phyloP scores from a whole-genome alignment of 2,888 invertebrate genomes.

The Synanthedon myopaeformis region DNA sequence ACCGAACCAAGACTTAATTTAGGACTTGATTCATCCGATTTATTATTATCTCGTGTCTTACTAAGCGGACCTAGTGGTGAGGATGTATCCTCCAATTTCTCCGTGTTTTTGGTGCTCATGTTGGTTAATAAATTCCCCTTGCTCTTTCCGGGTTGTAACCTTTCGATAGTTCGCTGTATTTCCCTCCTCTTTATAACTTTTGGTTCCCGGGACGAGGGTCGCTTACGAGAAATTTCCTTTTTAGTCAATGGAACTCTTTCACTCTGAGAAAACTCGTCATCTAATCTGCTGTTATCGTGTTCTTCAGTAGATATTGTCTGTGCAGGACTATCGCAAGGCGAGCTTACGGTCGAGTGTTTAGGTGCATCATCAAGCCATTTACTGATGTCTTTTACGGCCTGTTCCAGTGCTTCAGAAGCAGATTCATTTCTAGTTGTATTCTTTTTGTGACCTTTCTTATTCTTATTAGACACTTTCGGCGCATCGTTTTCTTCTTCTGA shows the following conservation, averaged over 20 bases:
- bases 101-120: constrained; percentile 62
- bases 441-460: constrained; percentile 51
- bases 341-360: constrained; percentile 79
- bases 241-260: constrained; percentile 37
- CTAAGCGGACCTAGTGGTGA: constrained; percentile 63
- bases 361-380: constrained; percentile 91
- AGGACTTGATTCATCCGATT: constrained; percentile 77
- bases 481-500: constrained; percentile 26
- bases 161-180: constrained; percentile 84
- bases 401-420: constrained; percentile 67
- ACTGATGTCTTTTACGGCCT: constrained; percentile 87
- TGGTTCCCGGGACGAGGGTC: constrained; percentile 50
- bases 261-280: constrained; percentile 49
- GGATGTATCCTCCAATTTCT: constrained; percentile 70
- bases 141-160: constrained; percentile 87
- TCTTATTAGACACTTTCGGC: constrained; percentile 11
- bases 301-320: constrained; percentile 75
- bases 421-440: constrained; percentile 66
- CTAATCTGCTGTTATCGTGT: constrained; percentile 54
- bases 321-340: constrained; percentile 83
- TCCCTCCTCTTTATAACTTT: constrained; percentile 72
- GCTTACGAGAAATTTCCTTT: constrained; percentile 62
- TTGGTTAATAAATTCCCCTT: constrained; percentile 87
- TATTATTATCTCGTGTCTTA: constrained; percentile 72
- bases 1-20: constrained; percentile 89